Evolutionary conservation across 2,888 invertebrate species (phyloP).

Genomic region (Tolmerus cingulatus): DNA sequence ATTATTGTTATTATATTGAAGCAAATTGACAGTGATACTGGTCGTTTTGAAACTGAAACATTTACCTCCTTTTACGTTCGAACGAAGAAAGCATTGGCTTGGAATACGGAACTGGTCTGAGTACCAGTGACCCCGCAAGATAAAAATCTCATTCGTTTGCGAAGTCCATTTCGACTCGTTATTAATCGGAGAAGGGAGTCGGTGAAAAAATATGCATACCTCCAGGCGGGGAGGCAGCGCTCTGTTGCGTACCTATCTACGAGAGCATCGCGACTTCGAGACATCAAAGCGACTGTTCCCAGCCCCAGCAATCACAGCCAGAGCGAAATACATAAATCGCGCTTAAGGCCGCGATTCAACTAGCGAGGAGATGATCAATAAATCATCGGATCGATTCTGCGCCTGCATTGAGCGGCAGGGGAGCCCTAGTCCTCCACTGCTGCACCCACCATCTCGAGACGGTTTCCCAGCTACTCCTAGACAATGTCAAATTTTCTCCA

Average conservation of each 20-base stretch:
- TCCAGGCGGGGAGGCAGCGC: neutral
- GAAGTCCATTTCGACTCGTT: neutral
- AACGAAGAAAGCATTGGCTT: neutral
- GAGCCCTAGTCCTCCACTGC: neutral
- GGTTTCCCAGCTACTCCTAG: neutral
- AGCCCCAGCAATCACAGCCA: neutral
- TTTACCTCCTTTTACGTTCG: neutral
- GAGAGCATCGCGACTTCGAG: neutral
- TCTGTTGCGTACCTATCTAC: neutral
- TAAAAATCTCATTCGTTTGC: neutral
- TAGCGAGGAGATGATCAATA: constrained; percentile 30
- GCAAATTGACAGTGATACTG: no score
- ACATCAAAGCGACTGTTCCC: neutral
- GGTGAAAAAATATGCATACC: neutral
- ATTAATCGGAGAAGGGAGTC: neutral
- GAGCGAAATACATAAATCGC: neutral
- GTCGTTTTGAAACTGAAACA: no score
- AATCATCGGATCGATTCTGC: constrained; percentile 24
- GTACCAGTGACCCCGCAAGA: constrained; percentile 5
- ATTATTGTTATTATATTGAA: no score
- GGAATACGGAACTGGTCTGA: neutral
- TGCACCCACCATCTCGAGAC: neutral
- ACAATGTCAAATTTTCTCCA: constrained; percentile 25
- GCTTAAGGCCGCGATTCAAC: neutral
- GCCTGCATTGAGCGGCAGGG: neutral